Evolutionary conservation across 1,140 invertebrate species (phyloP), one percentile per base, ranked within the genome.

Genomic region (Anagrus nilaparvatae): DNA sequence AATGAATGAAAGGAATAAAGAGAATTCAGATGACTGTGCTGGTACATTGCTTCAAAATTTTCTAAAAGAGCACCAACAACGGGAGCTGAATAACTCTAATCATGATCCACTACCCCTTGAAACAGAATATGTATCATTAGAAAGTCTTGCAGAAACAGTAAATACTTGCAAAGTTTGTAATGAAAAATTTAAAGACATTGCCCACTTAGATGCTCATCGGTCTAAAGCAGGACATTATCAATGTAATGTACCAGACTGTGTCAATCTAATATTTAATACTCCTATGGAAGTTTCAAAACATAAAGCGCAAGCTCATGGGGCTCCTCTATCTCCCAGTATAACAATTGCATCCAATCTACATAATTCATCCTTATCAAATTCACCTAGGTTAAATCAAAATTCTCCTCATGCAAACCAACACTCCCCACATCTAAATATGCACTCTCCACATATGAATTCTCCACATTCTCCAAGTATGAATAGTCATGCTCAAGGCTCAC

Each of bases 91-190:
- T 14, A 55, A 65, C 17, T 34, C 50, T 7, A 52, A 50, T 0
- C 50, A 50, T 4, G 56, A 49, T 28, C 29, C 53, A 16, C 54
- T 53, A 3, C 30, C 51, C 0, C 53, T 53, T 20, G 65, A 67
- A 39, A 67, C 63, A 0, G 68, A 70, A 32, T 70, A 69, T 17
- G 67, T 70, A 1, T 69, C 68, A 0, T 43, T 70, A 6, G 68
- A 70, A 25, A 66, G 55, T 35, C 54, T 70, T 8, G 67, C 65
- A 0, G 66, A 69, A 14, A 67, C 62, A 2, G 59, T 65, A 3
- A 60, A 49, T 14, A 64, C 57, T 0, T 71, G 67, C 47, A 57
- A 65, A 8, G 61, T 70, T 4, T 72, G 70, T 43, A 69, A 66
- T 18, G 66, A 70, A 25, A 67, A 66, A 32, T 67, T 65, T 45